These are phyloP conservation scores for Tenodera sinensis DNA, from an alignment of 2,888 invertebrate genomes.

Conservation along the genomic window DNA sequence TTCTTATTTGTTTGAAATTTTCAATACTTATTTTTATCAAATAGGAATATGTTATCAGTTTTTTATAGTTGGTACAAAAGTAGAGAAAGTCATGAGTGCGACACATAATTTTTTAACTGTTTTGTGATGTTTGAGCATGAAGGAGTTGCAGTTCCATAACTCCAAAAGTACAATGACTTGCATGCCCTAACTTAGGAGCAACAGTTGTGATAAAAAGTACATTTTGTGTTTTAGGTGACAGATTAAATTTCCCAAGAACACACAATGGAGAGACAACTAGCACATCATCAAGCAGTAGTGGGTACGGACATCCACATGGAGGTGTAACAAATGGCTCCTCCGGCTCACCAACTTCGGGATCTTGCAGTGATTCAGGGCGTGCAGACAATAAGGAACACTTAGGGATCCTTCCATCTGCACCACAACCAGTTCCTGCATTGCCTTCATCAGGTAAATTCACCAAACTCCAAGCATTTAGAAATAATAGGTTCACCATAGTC, in stretches of 20 bases:
- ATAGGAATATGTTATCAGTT: no score
- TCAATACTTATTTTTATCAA: no score
- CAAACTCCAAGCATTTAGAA: no score
- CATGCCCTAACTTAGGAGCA: no score
- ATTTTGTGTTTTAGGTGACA: constrained; percentile 39
- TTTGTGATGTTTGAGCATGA: no score
- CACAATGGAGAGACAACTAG: constrained; percentile 45
- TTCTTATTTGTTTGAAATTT: no score
- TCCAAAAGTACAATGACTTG: no score
- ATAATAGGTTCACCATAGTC: no score
- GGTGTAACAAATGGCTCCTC: constrained; percentile 8
- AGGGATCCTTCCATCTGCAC: background rate
- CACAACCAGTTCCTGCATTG: background rate
- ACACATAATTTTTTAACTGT: no score
- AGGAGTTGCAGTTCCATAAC: no score
- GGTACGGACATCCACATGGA: constrained; percentile 36
- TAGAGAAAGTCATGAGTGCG: no score
- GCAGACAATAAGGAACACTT: constrained; percentile 4
- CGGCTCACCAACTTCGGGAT: constrained; percentile 7
- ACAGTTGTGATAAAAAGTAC: background rate
- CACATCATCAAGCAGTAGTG: constrained; percentile 53
- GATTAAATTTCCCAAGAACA: constrained; percentile 43
- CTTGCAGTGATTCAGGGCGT: constrained; percentile 13
- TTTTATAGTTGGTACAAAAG: no score
- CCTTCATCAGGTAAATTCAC: background rate